A percentile compares a stretch with the other conserved stretches of the same genome.
Evolutionary conservation across 2,113 vertebrate species (phyloP).

Genomic region (Pipa parva): DNA sequence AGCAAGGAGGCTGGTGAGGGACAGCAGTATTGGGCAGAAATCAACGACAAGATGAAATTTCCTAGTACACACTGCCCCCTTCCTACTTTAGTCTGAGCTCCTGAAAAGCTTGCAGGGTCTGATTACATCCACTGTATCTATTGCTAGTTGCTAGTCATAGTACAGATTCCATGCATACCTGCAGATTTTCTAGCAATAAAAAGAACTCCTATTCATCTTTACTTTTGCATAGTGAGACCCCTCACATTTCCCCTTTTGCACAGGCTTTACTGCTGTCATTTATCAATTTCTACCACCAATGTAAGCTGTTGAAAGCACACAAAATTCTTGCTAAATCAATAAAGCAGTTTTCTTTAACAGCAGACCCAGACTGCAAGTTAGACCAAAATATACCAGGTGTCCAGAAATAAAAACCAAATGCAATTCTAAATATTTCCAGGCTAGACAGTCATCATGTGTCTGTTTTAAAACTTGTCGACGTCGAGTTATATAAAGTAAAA

Average conservation of each 20-base stretch:
- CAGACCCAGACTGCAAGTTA: not conserved
- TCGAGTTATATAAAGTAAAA: conserved; percentile 15
- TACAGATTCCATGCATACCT: conserved; percentile 66
- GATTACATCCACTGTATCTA: conserved; percentile 55
- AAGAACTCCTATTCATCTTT: conserved; percentile 53
- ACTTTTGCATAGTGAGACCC: conserved; percentile 34
- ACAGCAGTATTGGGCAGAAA: conserved; percentile 75
- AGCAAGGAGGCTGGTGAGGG: conserved; percentile 78
- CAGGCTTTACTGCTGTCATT: not conserved
- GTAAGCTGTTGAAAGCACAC: not conserved
- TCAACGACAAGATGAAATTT: conserved; percentile 80
- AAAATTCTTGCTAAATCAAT: not conserved
- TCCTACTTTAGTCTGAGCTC: conserved; percentile 67
- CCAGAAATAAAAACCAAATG: conserved; percentile 7
- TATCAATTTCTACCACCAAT: not conserved
- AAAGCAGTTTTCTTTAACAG: not conserved
- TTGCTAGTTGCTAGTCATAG: conserved; percentile 69
- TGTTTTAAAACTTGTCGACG: not conserved
- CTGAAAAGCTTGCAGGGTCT: conserved; percentile 67
- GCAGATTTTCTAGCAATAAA: conserved; percentile 61
- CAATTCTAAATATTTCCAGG: conserved; percentile 27
- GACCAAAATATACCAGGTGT: conserved; percentile 14
- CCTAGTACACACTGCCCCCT: conserved; percentile 82
- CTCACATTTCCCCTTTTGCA: conserved; percentile 17
- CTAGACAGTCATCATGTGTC: conserved; percentile 13